Evolutionary conservation across 2,888 invertebrate species (phyloP).

Genomic region (Cephalotes varians): DNA sequence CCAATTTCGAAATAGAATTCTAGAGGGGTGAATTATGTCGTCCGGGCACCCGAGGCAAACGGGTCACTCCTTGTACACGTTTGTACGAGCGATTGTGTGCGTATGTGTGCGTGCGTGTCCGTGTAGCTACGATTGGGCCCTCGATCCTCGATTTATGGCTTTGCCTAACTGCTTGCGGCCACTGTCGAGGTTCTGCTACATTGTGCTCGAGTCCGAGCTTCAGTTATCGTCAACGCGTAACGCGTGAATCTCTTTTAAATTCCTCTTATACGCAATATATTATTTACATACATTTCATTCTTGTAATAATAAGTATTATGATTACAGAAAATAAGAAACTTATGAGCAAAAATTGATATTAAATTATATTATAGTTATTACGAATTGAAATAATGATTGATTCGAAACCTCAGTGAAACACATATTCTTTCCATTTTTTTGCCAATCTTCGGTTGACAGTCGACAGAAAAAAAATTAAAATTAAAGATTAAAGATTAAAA

Average conservation of each 20-base stretch:
- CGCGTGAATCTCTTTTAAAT: neutral
- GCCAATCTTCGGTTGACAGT: neutral
- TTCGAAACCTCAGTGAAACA: neutral
- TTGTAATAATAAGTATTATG: neutral
- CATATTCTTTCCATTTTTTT: neutral
- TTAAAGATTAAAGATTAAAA: neutral
- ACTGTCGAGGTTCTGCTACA: slow-evolving; percentile 33
- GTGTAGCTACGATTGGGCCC: slow-evolving; percentile 60
- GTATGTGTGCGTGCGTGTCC: slow-evolving; percentile 47
- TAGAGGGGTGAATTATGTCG: slow-evolving; percentile 67
- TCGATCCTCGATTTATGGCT: slow-evolving; percentile 72
- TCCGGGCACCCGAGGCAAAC: slow-evolving; percentile 45
- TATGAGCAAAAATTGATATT: neutral
- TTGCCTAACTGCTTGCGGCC: slow-evolving; percentile 62
- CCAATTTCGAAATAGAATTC: slow-evolving; percentile 46
- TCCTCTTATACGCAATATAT: neutral
- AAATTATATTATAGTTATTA: neutral
- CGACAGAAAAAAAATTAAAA: no score
- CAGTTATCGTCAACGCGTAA: slow-evolving; percentile 19
- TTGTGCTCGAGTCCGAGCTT: slow-evolving; percentile 11
- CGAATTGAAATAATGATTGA: neutral
- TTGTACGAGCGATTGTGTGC: slow-evolving; percentile 34
- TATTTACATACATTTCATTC: slow-evolving; percentile 24
- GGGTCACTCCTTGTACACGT: slow-evolving; percentile 55
- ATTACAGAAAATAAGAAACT: neutral